Base-by-base conservation (phyloP, 1,140 invertebrate genomes). In the Holotrichia oblita region DNA sequence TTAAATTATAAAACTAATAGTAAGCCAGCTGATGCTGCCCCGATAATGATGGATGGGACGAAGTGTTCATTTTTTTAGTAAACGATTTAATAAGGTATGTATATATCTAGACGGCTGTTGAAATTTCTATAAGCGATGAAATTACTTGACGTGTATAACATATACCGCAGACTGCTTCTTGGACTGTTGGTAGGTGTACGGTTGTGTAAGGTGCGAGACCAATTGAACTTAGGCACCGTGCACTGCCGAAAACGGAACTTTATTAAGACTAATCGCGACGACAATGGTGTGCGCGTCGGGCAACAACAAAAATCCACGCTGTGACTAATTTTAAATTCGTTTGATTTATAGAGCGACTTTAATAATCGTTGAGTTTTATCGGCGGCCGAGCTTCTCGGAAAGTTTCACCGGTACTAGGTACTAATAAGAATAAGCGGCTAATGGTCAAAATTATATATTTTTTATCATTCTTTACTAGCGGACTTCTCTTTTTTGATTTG, bases 321-420 rank as follows among this genome's bases (percentile, higher is more conserved):
- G 48, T 55, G 48, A 55, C 48, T 55, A 55, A 55, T 55, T 55
- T 55, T 55, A 55, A 55, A 55, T 55, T 55, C 48, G 48, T 55
- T 55, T 55, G 48, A 55, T 55, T 55, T 55, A 55, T 55, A 55
- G 48, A 55, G 48, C 14, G 48, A 55, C 48, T 55, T 55, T 55
- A 55, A 55, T 55, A 55, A 55, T 17, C n/a, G 17, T 7, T 17
- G 48, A 55, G 48, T 55, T 55, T 55, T 14, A 17, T 55, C 48
- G 48, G 48, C 3, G 48, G 17, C 14, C 17, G 17, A 6, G 6
- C 14, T 55, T 55, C 48, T 55, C 17, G 48, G 48, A 55, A 55
- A 55, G 48, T n/a, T 55, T 55, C 48, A 55, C 48, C 12, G 17
- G 17, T 55, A 55, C 48, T 17, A 55, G 48, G 48, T 17, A 55